Conservation (phyloP, 2,888 invertebrate species). For the Bugulina stolonifera region DNA sequence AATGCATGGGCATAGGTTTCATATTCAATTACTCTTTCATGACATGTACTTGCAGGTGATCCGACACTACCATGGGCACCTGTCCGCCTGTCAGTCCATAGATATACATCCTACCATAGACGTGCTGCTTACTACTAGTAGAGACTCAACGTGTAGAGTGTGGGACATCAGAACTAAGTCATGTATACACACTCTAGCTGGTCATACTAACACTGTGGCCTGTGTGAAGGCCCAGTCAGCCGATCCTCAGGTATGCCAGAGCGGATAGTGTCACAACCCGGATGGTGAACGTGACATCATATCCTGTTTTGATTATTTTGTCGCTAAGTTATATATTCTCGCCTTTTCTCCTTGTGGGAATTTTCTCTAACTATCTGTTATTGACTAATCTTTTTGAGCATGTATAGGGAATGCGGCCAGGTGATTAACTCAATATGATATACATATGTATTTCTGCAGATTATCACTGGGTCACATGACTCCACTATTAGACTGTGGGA, state of each 20-base stretch:
- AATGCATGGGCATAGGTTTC: no score
- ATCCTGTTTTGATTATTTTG: no score
- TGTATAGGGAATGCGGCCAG: no score
- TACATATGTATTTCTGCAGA: constrained; percentile 54
- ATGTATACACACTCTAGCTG: constrained; percentile 88
- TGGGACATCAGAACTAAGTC: constrained; percentile 99
- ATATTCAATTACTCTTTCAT: no score
- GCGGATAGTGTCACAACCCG: no score
- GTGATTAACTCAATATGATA: constrained; percentile 1
- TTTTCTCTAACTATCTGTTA: no score
- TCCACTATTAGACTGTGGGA: constrained; percentile 97
- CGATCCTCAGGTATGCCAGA: constrained; percentile 75
- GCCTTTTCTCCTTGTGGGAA: no score
- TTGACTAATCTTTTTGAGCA: no score
- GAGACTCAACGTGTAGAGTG: constrained; percentile 88
- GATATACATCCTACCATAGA: constrained; percentile 92
- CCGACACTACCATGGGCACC: constrained; percentile 96
- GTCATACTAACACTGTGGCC: constrained; percentile 95
- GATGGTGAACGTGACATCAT: no score
- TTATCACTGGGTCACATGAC: constrained; percentile 82
- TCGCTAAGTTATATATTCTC: no score
- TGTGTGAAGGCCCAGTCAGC: constrained; percentile 84
- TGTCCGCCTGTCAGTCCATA: constrained; percentile 89
- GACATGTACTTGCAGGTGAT: no score
- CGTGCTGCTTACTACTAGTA: constrained; percentile 83